Evolutionary conservation across 2,797 vertebrate genomes (phyloP).

Genomic region (Lagocephalus sceleratus): DNA sequence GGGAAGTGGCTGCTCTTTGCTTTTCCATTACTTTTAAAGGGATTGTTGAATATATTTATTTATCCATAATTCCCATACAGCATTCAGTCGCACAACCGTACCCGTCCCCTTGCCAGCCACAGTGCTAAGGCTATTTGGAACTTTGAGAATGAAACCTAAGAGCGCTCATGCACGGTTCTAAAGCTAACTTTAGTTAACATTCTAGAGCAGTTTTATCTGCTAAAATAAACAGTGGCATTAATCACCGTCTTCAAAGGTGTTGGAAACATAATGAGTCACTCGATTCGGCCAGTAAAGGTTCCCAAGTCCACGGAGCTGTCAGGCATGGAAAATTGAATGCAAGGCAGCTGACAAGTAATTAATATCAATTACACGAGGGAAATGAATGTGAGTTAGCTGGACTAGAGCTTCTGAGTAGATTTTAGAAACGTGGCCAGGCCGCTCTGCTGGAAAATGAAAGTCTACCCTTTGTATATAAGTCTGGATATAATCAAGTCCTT

Average conservation of each 20-base stretch:
- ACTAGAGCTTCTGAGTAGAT: constrained; percentile 17
- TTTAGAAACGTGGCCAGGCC: constrained; percentile 25
- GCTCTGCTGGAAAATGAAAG: constrained; percentile 24
- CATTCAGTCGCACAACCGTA: too few relatives aligned
- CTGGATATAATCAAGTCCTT: constrained; percentile 47
- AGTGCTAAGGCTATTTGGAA: too few relatives aligned
- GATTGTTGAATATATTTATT: neutral
- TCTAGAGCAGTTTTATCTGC: constrained; percentile 1
- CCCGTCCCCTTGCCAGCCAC: too few relatives aligned
- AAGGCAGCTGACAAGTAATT: constrained; percentile 71
- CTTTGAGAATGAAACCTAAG: too few relatives aligned
- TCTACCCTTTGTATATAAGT: constrained; percentile 4
- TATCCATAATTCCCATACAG: too few relatives aligned
- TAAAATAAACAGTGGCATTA: constrained; percentile 6
- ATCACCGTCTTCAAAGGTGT: constrained; percentile 1
- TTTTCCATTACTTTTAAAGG: constrained; percentile 2
- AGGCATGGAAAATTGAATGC: constrained; percentile 53
- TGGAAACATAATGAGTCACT: constrained; percentile 26
- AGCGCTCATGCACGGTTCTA: too few relatives aligned
- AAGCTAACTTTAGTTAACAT: too few relatives aligned
- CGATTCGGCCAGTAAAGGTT: constrained; percentile 15
- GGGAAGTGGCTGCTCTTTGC: constrained; percentile 2
- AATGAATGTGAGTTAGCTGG: constrained; percentile 65
- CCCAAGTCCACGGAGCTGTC: constrained; percentile 52
- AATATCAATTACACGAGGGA: constrained; percentile 74